A percentile compares a stretch with the other conserved stretches of the same genome.
phyloP scores from a whole-genome alignment of 2,888 invertebrate genomes.

The Tryphoninae sp. region DNA sequence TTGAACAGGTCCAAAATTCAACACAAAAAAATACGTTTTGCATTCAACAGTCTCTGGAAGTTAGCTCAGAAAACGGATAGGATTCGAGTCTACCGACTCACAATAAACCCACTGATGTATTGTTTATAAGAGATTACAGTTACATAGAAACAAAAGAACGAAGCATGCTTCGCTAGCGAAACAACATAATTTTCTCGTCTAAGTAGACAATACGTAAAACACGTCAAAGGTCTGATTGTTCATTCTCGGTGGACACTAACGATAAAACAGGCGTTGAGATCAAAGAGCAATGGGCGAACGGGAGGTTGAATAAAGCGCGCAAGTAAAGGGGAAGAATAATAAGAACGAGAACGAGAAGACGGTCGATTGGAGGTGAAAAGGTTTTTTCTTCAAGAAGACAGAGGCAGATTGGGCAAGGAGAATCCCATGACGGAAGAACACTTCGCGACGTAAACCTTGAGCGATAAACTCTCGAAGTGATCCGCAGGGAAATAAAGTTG shows the following conservation, averaged over 20 bases:
- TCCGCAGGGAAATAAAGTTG: conserved; percentile 78
- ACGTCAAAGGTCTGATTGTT: conserved; percentile 15
- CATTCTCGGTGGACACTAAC: conserved; percentile 6
- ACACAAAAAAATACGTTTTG: too few relatives aligned
- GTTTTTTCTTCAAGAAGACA: not conserved
- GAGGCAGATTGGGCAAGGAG: conserved; percentile 32
- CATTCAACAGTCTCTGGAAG: too few relatives aligned
- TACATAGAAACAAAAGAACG: not conserved
- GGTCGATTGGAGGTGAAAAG: not conserved
- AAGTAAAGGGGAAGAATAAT: conserved; percentile 30
- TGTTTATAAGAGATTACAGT: not conserved
- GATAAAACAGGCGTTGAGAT: not conserved
- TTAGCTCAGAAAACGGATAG: too few relatives aligned
- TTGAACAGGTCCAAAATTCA: too few relatives aligned
- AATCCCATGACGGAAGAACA: conserved; percentile 46
- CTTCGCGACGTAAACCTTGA: conserved; percentile 65
- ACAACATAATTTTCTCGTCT: too few relatives aligned
- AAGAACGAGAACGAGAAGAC: conserved; percentile 26
- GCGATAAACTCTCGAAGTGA: conserved; percentile 76
- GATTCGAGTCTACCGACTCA: too few relatives aligned
- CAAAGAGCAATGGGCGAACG: conserved; percentile 22
- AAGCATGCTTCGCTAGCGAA: not conserved
- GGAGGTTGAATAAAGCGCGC: conserved; percentile 11
- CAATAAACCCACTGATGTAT: too few relatives aligned
- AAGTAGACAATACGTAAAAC: not conserved